Percentiles rank a stretch among this genome's conserved stretches.
phyloP scores from a whole-genome alignment of 2,888 invertebrate genomes.

The Amiota mariae region DNA sequence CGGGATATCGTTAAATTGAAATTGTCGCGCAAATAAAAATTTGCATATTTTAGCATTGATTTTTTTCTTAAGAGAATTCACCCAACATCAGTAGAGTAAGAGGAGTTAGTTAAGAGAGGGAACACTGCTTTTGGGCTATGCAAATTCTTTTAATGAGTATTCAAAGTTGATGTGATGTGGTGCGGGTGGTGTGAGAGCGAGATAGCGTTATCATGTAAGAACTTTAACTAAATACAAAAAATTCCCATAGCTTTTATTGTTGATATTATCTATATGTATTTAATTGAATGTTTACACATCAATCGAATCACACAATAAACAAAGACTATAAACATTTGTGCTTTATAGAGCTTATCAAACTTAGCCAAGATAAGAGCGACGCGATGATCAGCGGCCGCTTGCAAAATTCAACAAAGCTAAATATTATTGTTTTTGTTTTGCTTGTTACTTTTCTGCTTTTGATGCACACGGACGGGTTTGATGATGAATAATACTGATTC shows the following conservation, averaged over 20 bases:
- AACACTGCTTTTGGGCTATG: neutral
- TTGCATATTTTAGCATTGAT: slow-evolving; percentile 71
- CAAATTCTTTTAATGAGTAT: slow-evolving; percentile 4
- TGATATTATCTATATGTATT: neutral
- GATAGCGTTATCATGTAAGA: no score
- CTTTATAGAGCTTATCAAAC: neutral
- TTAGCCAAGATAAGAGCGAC: neutral
- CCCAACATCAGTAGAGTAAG: no score
- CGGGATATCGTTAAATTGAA: slow-evolving; percentile 66
- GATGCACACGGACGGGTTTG: slow-evolving; percentile 5
- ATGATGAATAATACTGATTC: slow-evolving; percentile 2
- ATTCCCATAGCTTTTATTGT: neutral
- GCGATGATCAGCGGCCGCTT: neutral
- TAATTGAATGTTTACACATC: slow-evolving; percentile 18
- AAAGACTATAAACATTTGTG: no score
- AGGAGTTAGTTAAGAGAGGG: neutral
- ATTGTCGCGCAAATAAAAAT: slow-evolving; percentile 70
- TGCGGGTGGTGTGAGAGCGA: neutral
- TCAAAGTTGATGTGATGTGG: slow-evolving; percentile 8
- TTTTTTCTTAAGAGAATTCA: slow-evolving; percentile 42
- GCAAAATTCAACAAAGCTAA: slow-evolving; percentile 9
- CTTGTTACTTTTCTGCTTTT: neutral
- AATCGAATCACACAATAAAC: neutral
- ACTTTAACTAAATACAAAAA: no score
- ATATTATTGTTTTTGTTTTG: neutral